Percentiles rank a stretch among this genome's conserved stretches.
Conservation (phyloP, 2,113 vertebrate genomes). For the Xyrauchen texanus region DNA sequence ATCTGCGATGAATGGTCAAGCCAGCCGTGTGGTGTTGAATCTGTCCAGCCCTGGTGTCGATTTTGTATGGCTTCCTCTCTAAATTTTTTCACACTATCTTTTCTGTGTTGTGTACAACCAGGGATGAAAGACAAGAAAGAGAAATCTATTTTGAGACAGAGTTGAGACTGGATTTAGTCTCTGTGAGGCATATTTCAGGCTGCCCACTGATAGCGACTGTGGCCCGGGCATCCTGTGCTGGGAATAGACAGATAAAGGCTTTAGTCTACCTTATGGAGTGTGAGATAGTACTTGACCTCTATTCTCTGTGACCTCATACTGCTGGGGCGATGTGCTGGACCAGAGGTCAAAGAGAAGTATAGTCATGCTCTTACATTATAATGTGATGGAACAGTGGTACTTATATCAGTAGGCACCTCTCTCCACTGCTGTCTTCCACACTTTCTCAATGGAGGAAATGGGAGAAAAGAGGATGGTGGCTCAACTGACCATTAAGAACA, state of each 20-base stretch:
- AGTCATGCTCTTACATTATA: neutral
- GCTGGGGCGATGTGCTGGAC: neutral
- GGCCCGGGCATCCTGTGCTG: neutral
- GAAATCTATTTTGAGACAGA: conserved; percentile 13
- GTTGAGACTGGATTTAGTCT: conserved; percentile 28
- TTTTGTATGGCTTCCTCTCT: neutral
- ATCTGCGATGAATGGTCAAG: neutral
- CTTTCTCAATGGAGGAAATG: too few relatives aligned
- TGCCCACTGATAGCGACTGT: conserved; percentile 1
- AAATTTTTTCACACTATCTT: conserved; percentile 14
- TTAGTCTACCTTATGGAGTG: conserved; percentile 25
- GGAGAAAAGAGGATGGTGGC: too few relatives aligned
- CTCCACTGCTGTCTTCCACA: too few relatives aligned
- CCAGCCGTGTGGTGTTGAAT: neutral
- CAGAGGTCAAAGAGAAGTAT: neutral
- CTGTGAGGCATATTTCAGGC: neutral
- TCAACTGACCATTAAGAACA: too few relatives aligned
- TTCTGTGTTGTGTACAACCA: neutral
- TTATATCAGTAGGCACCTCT: neutral
- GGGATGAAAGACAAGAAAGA: conserved; percentile 11
- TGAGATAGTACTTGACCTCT: conserved; percentile 5
- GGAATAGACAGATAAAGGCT: conserved; percentile 37
- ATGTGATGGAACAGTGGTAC: neutral
- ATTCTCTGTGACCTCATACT: conserved; percentile 11
- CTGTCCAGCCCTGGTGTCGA: neutral